A percentile compares a stretch with the other conserved stretches of the same genome.
phyloP scores from a whole-genome alignment of 2,113 vertebrate genomes.

The Lampris megalopsis region DNA sequence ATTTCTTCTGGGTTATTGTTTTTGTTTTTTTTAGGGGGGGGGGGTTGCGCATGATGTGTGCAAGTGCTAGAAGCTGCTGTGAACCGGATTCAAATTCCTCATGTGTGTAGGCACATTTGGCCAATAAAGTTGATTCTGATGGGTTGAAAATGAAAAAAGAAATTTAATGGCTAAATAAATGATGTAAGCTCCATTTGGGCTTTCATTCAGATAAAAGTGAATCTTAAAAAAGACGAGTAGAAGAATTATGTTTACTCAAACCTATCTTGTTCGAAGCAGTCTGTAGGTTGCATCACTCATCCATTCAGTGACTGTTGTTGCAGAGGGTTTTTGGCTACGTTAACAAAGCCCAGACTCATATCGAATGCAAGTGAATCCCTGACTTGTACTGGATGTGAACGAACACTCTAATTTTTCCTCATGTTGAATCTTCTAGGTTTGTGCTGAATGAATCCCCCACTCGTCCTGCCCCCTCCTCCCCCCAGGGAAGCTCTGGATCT shows the following conservation, averaged over 20 bases:
- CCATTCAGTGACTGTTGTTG: neutral
- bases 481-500: constrained; percentile 82
- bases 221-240: neutral
- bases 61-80: too few species aligned
- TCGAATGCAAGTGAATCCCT: too few species aligned
- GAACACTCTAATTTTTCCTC: neutral
- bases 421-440: constrained; percentile 80
- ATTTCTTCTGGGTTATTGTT: too few species aligned
- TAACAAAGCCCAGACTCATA: neutral
- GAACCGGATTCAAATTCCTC: too few species aligned
- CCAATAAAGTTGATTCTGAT: neutral
- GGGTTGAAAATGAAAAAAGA: neutral
- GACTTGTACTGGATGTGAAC: neutral
- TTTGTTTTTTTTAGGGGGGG: too few species aligned
- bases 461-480: constrained; percentile 86
- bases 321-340: neutral
- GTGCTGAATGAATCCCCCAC: constrained; percentile 94
- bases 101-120: too few species aligned
- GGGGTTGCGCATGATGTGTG: too few species aligned
- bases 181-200: neutral
- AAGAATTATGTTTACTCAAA: neutral
- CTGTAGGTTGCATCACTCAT: neutral
- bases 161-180: neutral
- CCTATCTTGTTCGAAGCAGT: neutral
- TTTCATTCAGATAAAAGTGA: neutral